A percentile compares a stretch with the other conserved stretches of the same genome.
phyloP scores from a whole-genome alignment of 2,888 invertebrate species.

The Drosophila eohydei region DNA sequence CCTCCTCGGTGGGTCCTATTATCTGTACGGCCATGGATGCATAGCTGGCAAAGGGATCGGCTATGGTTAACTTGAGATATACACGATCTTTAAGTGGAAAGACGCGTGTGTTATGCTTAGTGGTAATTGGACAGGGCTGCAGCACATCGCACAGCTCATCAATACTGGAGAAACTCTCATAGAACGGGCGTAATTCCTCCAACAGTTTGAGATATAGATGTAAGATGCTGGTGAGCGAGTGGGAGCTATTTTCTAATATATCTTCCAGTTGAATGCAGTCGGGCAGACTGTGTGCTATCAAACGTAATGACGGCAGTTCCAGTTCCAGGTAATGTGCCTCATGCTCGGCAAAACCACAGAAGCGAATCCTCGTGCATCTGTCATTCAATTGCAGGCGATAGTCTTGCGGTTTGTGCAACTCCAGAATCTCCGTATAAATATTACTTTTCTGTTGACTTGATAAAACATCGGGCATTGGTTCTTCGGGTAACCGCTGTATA shows the following conservation, averaged over 20 bases:
- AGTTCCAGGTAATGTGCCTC: slow-evolving; percentile 79
- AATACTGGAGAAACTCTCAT: slow-evolving; percentile 79
- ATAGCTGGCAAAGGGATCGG: slow-evolving; percentile 80
- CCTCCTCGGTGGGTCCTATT: slow-evolving; percentile 83
- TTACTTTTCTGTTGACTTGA: slow-evolving; percentile 27
- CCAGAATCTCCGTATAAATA: slow-evolving; percentile 73
- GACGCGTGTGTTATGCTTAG: slow-evolving; percentile 81
- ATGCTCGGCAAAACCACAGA: slow-evolving; percentile 72
- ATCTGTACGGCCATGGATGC: slow-evolving; percentile 80
- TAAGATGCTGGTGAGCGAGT: slow-evolving; percentile 33
- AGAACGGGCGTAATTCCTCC: slow-evolving; percentile 81
- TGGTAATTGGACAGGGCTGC: slow-evolving; percentile 78
- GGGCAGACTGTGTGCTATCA: slow-evolving; percentile 81
- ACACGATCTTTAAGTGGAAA: slow-evolving; percentile 82
- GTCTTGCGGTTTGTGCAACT: slow-evolving; percentile 59
- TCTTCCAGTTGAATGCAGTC: slow-evolving; percentile 67
- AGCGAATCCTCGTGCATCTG: slow-evolving; percentile 62
- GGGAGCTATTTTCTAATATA: slow-evolving; percentile 52
- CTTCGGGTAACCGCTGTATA: slow-evolving; percentile 28
- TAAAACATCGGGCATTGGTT: not conserved
- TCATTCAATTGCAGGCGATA: slow-evolving; percentile 72
- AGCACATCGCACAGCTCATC: slow-evolving; percentile 84
- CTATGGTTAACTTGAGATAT: slow-evolving; percentile 79
- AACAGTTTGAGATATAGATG: slow-evolving; percentile 69
- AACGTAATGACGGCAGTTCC: slow-evolving; percentile 59